A percentile compares a stretch with the other conserved stretches of the same genome.
These are phyloP conservation scores for fruit fly (Drosophila melanogaster) DNA, from an alignment of 1,140 invertebrate species.

Conservation along the genomic window Release_6_plus_ISO1_MT NT_037436.4:20583001-20583500, in stretches of 20 bases:
- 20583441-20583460: conserved; percentile 31
- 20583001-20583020: conserved; percentile 43
- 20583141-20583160: conserved; percentile 7
- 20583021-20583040: conserved; percentile 22
- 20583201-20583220: conserved; percentile 30
- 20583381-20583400: background rate
- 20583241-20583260: conserved; percentile 32
- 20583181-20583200: conserved; percentile 24
- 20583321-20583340: too few species aligned
- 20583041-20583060: conserved; percentile 5
- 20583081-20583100: conserved; percentile 77
- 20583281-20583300: conserved; percentile 26
- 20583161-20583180: conserved; percentile 29
- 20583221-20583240: conserved; percentile 17
- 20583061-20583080: conserved; percentile 64
- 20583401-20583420: background rate
- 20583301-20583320: background rate
- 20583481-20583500: conserved; percentile 23
- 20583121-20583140: conserved; percentile 48
- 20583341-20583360: too few species aligned
- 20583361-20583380: too few species aligned
- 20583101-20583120: conserved; percentile 29
- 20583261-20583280: conserved; percentile 38
- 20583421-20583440: conserved; percentile 7
- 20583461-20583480: conserved; percentile 5